Evolutionary conservation across 1,140 invertebrate species (phyloP).

Genomic region (Drosophila repleta): DNA sequence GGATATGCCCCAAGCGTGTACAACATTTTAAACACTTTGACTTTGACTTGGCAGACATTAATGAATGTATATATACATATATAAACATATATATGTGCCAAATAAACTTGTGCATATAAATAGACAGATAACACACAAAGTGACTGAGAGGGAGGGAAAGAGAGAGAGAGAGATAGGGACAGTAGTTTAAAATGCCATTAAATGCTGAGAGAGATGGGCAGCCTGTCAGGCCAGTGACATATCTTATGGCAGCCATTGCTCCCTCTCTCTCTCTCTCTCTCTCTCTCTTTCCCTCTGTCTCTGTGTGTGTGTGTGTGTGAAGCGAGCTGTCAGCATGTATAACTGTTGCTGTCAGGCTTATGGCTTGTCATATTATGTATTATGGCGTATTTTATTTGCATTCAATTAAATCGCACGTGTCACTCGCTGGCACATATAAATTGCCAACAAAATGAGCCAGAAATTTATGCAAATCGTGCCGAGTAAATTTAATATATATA

Average conservation of each 20-base stretch:
- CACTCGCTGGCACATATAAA: slow-evolving; percentile 70
- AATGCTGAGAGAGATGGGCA: slow-evolving; percentile 54
- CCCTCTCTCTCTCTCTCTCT: not conserved
- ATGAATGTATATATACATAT: slow-evolving; percentile 57
- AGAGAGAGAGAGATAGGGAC: slow-evolving; percentile 6
- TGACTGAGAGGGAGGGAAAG: slow-evolving; percentile 1
- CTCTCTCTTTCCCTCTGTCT: slow-evolving; percentile 14
- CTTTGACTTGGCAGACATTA: slow-evolving; percentile 74
- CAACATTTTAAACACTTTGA: slow-evolving; percentile 77
- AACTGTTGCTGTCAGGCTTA: slow-evolving; percentile 80
- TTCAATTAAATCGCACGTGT: slow-evolving; percentile 81
- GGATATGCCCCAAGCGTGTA: slow-evolving; percentile 59
- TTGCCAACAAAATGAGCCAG: slow-evolving; percentile 73
- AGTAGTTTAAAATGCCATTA: slow-evolving; percentile 80
- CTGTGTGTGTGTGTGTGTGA: slow-evolving; percentile 21
- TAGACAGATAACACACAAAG: slow-evolving; percentile 25
- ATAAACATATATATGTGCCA: slow-evolving; percentile 10
- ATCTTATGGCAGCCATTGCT: slow-evolving; percentile 36
- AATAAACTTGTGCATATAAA: slow-evolving; percentile 6
- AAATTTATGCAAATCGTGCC: slow-evolving; percentile 70
- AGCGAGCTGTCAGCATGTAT: slow-evolving; percentile 69
- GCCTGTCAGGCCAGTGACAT: slow-evolving; percentile 43
- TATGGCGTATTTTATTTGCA: slow-evolving; percentile 79
- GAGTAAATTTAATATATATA: slow-evolving; percentile 19
- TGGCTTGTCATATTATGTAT: slow-evolving; percentile 78